Base-by-base conservation (phyloP, 2,888 invertebrate genomes). In the Tipula confusa region DNA sequence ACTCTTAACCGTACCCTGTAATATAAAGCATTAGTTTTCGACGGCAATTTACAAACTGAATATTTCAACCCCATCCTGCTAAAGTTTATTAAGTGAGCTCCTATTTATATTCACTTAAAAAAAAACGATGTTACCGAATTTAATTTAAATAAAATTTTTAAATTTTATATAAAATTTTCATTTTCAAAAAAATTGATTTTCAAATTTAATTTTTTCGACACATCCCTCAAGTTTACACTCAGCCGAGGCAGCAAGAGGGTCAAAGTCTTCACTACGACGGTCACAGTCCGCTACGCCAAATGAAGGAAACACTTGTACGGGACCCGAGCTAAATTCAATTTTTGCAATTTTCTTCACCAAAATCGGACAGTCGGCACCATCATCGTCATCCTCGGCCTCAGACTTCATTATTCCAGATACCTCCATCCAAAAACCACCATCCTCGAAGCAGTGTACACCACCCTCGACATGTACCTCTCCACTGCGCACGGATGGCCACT, bases 171-270 rank as follows among this genome's bases (percentile, higher is more conserved):
- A n/a, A n/a, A n/a, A n/a, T n/a, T n/a, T n/a, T n/a, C n/a, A n/a
- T n/a, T n/a, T n/a, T n/a, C n/a, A n/a, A n/a, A n/a, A n/a, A n/a
- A n/a, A n/a, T n/a, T n/a, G n/a, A n/a, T n/a, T n/a, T n/a, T n/a
- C n/a, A n/a, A n/a, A n/a, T n/a, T n/a, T n/a, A n/a, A 99, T 98
- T 90, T 98, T 97, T 90, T 99, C 99, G 29, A 99, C 97, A 64
- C 99, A 92, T 89, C 99, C 98, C 90, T 99, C 99, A 85, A 99
- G 91, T 90, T 99, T 99, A 90, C 99, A 99, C 89, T 99, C 99
- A 3, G 99, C 99, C 83, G 98, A 98, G 3, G 99, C 98, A 79
- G 98, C 98, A 85, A 99, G 98, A 0, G 99, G 99, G 91, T 99
- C 99, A 15, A 99, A 97, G 90, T 99, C 99, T 90, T 99, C 99